Percentiles rank a stretch among this genome's conserved stretches.
phyloP scores from a whole-genome alignment of 2,888 invertebrate genomes.

The Stegophylla sp. region DNA sequence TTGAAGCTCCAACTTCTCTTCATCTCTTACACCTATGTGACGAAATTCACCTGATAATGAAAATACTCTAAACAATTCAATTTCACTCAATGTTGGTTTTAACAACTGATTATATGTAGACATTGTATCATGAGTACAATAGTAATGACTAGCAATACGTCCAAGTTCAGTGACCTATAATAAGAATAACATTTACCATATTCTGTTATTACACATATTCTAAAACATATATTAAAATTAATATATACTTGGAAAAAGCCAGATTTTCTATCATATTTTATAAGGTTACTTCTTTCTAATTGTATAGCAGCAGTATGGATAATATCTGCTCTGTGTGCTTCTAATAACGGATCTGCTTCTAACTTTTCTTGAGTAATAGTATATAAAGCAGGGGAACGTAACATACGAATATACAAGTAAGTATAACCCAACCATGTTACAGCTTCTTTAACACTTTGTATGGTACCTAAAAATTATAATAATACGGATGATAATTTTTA shows the following conservation, averaged over 20 bases:
- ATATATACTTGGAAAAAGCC: slow-evolving; percentile 75
- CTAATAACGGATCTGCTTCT: slow-evolving; percentile 83
- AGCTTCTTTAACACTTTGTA: slow-evolving; percentile 88
- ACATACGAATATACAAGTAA: slow-evolving; percentile 94
- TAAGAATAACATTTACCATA: background rate
- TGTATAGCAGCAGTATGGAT: slow-evolving; percentile 91
- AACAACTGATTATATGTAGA: slow-evolving; percentile 93
- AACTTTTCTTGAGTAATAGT: slow-evolving; percentile 82
- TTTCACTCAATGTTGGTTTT: slow-evolving; percentile 95
- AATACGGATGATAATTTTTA: background rate
- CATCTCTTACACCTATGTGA: slow-evolving; percentile 89
- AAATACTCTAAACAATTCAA: slow-evolving; percentile 97
- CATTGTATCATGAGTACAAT: slow-evolving; percentile 97
- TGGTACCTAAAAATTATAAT: slow-evolving; percentile 72
- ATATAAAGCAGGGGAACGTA: slow-evolving; percentile 87
- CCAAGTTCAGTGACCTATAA: slow-evolving; percentile 85
- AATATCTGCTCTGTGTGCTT: slow-evolving; percentile 90
- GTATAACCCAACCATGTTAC: slow-evolving; percentile 95
- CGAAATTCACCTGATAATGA: slow-evolving; percentile 96
- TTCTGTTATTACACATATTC: too few species aligned
- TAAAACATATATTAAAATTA: background rate
- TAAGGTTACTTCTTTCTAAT: slow-evolving; percentile 90
- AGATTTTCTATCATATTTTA: slow-evolving; percentile 93
- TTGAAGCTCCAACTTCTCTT: slow-evolving; percentile 95
- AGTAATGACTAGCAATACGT: slow-evolving; percentile 97